Conservation (phyloP, 2,797 vertebrate species). For the Etheostoma nigrum region DNA sequence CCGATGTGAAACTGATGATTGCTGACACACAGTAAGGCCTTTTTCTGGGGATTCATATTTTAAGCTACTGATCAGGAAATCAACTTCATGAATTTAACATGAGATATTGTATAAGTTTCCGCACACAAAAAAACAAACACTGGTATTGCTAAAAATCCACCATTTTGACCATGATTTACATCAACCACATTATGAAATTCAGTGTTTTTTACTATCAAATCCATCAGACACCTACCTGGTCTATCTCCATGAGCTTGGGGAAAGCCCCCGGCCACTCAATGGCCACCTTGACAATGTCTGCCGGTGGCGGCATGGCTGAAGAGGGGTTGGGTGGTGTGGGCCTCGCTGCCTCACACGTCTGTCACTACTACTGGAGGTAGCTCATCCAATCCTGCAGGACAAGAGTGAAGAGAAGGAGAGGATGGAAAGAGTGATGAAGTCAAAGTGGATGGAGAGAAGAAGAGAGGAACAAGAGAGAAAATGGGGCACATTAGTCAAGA, state of each 20-base stretch:
- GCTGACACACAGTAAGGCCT: conserved; percentile 15
- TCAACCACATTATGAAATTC: not conserved
- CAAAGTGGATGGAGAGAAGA: not conserved
- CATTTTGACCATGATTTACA: not conserved
- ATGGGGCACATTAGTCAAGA: conserved; percentile 37
- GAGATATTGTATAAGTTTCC: not conserved
- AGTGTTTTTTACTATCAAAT: not conserved
- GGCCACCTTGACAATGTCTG: conserved; percentile 98
- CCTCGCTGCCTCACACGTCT: conserved; percentile 79
- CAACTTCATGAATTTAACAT: not conserved
- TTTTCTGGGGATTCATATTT: conserved; percentile 3
- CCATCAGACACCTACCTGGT: conserved; percentile 89
- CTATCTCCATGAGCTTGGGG: conserved; percentile 98
- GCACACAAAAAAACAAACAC: not conserved
- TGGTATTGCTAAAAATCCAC: not conserved
- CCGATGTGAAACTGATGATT: conserved; percentile 4
- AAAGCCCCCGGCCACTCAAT: conserved; percentile 97
- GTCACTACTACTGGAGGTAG: conserved; percentile 55
- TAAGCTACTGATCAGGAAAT: not conserved
- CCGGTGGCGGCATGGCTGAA: conserved; percentile 93
- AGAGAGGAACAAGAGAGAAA: not conserved
- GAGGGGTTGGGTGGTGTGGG: conserved; percentile 47
- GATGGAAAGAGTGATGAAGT: not conserved
- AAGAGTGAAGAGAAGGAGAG: not conserved
- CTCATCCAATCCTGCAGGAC: conserved; percentile 88